These are phyloP conservation scores for Mylabris sibirica DNA, from an alignment of 2,888 invertebrate genomes.

Conservation along the genomic window DNA sequence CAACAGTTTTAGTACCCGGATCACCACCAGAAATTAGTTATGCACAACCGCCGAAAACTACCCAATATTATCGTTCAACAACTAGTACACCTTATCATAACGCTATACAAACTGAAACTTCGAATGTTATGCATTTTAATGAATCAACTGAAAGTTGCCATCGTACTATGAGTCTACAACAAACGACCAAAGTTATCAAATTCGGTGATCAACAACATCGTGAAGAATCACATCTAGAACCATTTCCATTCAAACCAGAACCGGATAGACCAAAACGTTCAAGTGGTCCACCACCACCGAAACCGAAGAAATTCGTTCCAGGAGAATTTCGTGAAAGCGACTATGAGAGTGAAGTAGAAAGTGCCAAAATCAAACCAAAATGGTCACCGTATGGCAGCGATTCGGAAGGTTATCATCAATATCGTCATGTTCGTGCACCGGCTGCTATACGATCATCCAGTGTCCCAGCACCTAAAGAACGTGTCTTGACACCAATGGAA, in stretches of 20 bases:
- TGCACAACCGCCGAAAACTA: conserved; percentile 63
- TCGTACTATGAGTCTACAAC: conserved; percentile 72
- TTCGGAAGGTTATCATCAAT: conserved; percentile 66
- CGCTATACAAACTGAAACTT: conserved; percentile 72
- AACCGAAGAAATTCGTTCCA: conserved; percentile 71
- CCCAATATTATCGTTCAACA: conserved; percentile 66
- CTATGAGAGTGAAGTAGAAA: conserved; percentile 74
- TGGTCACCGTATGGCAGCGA: conserved; percentile 72
- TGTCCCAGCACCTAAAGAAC: conserved; percentile 61
- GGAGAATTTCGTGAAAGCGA: conserved; percentile 74
- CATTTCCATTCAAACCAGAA: conserved; percentile 62
- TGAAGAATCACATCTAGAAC: conserved; percentile 55
- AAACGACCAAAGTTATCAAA: conserved; percentile 74
- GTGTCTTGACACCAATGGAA: conserved; percentile 69
- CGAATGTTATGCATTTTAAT: conserved; percentile 74
- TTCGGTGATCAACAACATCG: conserved; percentile 65
- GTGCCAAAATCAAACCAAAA: conserved; percentile 66
- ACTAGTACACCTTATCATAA: conserved; percentile 68
- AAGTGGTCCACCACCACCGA: conserved; percentile 63
- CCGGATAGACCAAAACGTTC: conserved; percentile 58
- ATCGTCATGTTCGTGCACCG: conserved; percentile 70
- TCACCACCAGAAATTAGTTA: conserved; percentile 68
- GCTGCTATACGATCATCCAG: conserved; percentile 62
- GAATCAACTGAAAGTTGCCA: conserved; percentile 73
- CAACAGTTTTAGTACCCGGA: conserved; percentile 63